phyloP scores from a whole-genome alignment of 2,797 vertebrate genomes.

The Varecia variegata region DNA sequence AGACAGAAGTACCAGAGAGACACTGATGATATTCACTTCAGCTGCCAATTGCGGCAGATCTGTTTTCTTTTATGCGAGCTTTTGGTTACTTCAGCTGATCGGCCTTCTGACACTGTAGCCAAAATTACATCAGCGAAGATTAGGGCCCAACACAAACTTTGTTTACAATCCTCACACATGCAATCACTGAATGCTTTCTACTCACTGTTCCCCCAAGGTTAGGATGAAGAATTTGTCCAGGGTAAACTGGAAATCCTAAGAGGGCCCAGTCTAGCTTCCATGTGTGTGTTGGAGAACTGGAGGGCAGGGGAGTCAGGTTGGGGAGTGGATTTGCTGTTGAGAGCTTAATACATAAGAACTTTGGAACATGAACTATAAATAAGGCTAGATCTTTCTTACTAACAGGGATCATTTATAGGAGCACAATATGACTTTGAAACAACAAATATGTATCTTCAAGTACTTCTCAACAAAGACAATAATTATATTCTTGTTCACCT shows the following conservation, averaged over 20 bases:
- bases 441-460: conserved; percentile 12
- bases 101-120: conserved; percentile 63
- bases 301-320: neutral
- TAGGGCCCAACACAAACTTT: conserved; percentile 72
- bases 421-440: neutral
- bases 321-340: conserved; percentile 24
- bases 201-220: conserved; percentile 45
- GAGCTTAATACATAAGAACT: neutral
- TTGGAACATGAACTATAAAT: conserved; percentile 10
- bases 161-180: conserved; percentile 70
- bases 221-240: neutral
- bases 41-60: conserved; percentile 26
- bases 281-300: neutral
- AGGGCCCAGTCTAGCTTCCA: conserved; percentile 8
- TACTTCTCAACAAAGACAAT: conserved; percentile 26
- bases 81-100: conserved; percentile 76
- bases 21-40: conserved; percentile 14
- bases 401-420: neutral
- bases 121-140: conserved; percentile 72
- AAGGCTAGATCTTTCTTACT: neutral
- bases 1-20: neutral
- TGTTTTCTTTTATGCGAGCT: conserved; percentile 72
- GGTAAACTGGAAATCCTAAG: conserved; percentile 53
- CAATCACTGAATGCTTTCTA: conserved; percentile 69
- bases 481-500: neutral